Percentiles rank a stretch among this genome's conserved stretches.
These are phyloP conservation scores for Rhineura floridana DNA, from an alignment of 2,113 vertebrate genomes.

Conservation along the genomic window DNA sequence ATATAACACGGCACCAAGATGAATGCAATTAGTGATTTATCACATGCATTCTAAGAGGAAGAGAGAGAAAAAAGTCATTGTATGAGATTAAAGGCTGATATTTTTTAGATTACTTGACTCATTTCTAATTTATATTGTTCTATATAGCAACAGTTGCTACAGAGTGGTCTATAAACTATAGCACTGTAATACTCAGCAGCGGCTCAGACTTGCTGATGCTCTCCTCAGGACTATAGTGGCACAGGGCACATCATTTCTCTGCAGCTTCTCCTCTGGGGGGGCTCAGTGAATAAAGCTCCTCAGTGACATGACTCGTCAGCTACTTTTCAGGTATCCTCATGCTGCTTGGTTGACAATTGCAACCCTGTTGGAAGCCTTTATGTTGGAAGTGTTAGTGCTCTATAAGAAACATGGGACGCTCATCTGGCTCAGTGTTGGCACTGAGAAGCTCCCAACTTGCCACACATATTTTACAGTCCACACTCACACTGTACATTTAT, in stretches of 20 bases:
- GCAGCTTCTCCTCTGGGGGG: not conserved
- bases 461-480: not conserved
- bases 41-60: not conserved
- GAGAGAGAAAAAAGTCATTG: not conserved
- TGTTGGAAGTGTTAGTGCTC: not conserved
- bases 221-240: not conserved
- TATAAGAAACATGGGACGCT: not conserved
- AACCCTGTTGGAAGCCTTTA: not conserved
- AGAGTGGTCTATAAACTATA: not conserved
- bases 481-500: too few relatives aligned
- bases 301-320: too few relatives aligned
- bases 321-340: not conserved
- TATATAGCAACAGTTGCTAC: not conserved
- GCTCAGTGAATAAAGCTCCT: too few relatives aligned
- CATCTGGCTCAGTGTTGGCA: too few relatives aligned
- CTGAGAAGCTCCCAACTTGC: not conserved
- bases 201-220: not conserved
- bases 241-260: not conserved
- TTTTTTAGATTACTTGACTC: not conserved
- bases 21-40: slow-evolving; percentile 29
- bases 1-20: slow-evolving; percentile 13
- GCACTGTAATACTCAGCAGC: not conserved
- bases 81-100: not conserved
- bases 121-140: not conserved
- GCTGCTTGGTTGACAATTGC: not conserved